Conservation (phyloP, 2,797 vertebrate species). For the Paguma larvata region DNA sequence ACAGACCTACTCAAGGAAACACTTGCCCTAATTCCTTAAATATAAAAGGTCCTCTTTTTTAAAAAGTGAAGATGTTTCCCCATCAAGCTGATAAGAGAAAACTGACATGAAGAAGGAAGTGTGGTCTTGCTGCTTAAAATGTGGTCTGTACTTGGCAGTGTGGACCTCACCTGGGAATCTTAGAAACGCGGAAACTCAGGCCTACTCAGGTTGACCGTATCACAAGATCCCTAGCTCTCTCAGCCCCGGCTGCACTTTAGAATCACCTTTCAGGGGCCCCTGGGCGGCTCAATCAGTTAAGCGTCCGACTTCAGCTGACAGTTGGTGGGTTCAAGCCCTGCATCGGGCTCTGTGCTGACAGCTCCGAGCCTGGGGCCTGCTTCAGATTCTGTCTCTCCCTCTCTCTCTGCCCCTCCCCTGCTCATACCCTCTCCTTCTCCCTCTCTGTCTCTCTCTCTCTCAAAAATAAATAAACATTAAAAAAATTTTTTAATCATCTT, state of each 20-base stretch:
- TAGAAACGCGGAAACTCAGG: neutral
- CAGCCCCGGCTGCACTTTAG: neutral
- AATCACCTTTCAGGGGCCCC: neutral
- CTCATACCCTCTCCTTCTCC: too few relatives aligned
- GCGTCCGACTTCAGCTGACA: too few relatives aligned
- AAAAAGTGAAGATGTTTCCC: neutral
- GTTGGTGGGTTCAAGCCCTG: too few relatives aligned
- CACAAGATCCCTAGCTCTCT: neutral
- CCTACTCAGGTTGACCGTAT: neutral
- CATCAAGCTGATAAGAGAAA: neutral
- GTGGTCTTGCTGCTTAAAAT: neutral
- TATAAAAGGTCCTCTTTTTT: neutral
- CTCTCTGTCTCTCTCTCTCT: too few relatives aligned
- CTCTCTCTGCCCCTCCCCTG: too few relatives aligned
- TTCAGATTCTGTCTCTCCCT: too few relatives aligned
- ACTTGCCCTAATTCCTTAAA: neutral
- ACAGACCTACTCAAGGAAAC: neutral
- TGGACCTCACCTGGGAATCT: neutral
- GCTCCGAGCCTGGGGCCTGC: too few relatives aligned
- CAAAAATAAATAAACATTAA: too few relatives aligned
- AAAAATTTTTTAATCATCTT: too few relatives aligned
- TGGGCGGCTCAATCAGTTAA: too few relatives aligned
- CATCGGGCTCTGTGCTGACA: too few relatives aligned
- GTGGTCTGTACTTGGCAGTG: neutral
- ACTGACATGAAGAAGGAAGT: neutral